A percentile compares a stretch with the other conserved stretches of the same genome.
These are phyloP conservation scores for Sminthurides aquaticus DNA, from an alignment of 2,888 invertebrate genomes.

Conservation along the genomic window DNA sequence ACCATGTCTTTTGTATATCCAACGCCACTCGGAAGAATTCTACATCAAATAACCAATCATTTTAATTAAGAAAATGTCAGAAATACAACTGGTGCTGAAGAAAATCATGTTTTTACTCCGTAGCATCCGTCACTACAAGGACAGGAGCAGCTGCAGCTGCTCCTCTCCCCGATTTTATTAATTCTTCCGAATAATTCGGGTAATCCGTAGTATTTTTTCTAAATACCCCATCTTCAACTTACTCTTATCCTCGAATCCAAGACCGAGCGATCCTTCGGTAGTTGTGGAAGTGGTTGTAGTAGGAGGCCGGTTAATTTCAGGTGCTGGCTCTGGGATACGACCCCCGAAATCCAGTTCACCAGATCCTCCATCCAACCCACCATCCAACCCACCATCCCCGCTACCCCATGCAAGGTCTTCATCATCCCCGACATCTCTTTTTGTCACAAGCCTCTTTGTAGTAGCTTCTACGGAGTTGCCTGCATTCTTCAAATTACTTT, in stretches of 20 bases:
- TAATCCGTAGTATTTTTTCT: too few relatives aligned
- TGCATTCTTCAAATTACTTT: background rate
- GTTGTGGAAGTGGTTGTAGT: background rate
- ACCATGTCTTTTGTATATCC: constrained; percentile 39
- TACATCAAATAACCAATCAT: constrained; percentile 5
- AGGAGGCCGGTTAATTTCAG: constrained; percentile 6
- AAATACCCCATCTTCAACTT: too few relatives aligned
- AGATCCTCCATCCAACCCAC: constrained; percentile 1
- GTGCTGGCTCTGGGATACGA: background rate
- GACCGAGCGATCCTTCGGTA: constrained; percentile 26
- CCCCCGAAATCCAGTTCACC: background rate
- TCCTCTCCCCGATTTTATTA: too few relatives aligned
- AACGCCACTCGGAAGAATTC: constrained; percentile 35
- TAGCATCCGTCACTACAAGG: too few relatives aligned
- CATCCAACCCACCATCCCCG: background rate
- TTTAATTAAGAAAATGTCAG: background rate
- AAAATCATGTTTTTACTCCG: too few relatives aligned
- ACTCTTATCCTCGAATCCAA: constrained; percentile 9
- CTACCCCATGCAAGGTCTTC: background rate
- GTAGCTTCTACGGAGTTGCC: background rate
- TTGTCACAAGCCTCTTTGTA: background rate
- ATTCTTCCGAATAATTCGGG: too few relatives aligned
- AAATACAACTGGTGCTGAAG: background rate
- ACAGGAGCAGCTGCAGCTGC: too few relatives aligned
- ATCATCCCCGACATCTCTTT: background rate